phyloP scores from a whole-genome alignment of 2,888 invertebrate species.

The Conomelus anceps region DNA sequence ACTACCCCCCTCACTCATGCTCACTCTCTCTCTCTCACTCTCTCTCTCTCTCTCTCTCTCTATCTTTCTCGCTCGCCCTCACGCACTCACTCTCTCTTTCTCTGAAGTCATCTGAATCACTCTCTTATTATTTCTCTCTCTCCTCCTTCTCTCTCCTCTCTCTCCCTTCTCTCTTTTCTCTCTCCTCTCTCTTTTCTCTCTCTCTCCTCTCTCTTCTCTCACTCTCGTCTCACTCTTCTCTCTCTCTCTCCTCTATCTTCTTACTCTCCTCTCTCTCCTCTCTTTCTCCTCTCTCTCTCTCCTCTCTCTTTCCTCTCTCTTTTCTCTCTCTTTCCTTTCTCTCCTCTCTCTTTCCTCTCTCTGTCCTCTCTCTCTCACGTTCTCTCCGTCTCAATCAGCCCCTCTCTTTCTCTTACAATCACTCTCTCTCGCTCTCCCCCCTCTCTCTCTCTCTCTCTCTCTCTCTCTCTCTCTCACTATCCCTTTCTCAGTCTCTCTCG shows the following conservation, averaged over 20 bases:
- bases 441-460: background rate
- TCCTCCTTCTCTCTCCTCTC: background rate
- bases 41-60: background rate
- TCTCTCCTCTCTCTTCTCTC: background rate
- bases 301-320: too few relatives aligned
- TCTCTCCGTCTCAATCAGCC: too few relatives aligned
- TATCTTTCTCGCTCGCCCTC: background rate
- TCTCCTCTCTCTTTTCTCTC: too few relatives aligned
- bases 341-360: too few relatives aligned
- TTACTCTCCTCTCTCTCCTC: too few relatives aligned
- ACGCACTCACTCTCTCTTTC: too few relatives aligned
- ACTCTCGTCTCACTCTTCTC: background rate
- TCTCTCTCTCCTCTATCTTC: background rate
- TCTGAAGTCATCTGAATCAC: too few relatives aligned
- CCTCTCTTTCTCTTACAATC: background rate
- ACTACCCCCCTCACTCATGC: too few relatives aligned
- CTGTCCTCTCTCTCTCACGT: background rate
- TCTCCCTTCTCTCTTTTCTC: too few relatives aligned
- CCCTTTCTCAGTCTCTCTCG: background rate
- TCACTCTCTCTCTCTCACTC: background rate
- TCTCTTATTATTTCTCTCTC: background rate
- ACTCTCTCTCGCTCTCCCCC: background rate
- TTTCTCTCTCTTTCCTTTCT: background rate
- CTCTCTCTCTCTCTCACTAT: too few relatives aligned
- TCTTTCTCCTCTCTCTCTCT: background rate